Evolutionary conservation across 2,888 invertebrate species (phyloP), one percentile per base, ranked within the genome.

Genomic region (Epinotia nisella): DNA sequence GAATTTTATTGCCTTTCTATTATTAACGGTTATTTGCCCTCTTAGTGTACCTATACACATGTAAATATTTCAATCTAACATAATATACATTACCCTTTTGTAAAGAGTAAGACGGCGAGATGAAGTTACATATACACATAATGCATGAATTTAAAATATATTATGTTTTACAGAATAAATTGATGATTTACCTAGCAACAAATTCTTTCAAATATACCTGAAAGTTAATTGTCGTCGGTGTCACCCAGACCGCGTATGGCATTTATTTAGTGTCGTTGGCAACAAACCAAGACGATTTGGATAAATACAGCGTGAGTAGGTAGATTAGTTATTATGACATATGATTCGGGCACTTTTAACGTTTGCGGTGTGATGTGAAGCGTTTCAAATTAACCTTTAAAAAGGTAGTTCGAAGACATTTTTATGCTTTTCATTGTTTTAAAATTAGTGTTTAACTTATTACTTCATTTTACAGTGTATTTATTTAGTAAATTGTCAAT

Each of bases 271-370:
- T 87, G 85, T 89, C 84, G 80, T 86, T 90, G 90, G 90, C 90
- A 85, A 76, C 77, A 78, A 76, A 85, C 90, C 89, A 89, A 89
- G 81, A 84, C 83, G 83, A 83, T 84, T 85, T 85, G 79, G 78
- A 81, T 87, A 90, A 89, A 89, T 88, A 86, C 88, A 89, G 82
- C 87, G n/a, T 21, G 84, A 84, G 88, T 88, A 88, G 87, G 88
- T 83, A 88, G 86, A 89, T 91, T 88, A 87, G 86, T 89, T 90
- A 89, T 90, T 89, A 89, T 87, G 87, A 88, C 87, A 87, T 55
- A 55, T 66, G 55, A 55, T 55, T 65, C 21, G 41, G 11, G 55
- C 65, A 55, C 55, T 55, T 65, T 55, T 1, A 65, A 24, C 55
- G 21, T 56, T 66, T 41, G n/a, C 41, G 55, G 15, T 65, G 39